These are phyloP conservation scores for Xylota sylvarum DNA, from an alignment of 2,888 invertebrate species.

Conservation along the genomic window DNA sequence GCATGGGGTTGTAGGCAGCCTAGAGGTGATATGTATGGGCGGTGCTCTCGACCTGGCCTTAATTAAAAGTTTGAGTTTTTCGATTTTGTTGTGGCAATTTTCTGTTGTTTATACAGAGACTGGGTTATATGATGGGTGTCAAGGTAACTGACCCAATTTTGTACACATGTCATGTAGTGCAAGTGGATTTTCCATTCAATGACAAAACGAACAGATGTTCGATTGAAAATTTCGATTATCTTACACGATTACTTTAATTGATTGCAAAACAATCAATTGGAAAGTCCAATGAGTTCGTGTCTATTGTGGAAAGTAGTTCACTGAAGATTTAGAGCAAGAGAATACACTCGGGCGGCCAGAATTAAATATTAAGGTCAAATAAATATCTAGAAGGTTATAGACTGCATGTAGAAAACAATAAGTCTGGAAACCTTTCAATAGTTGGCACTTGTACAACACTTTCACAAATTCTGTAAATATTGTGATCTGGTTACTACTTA, in stretches of 20 bases:
- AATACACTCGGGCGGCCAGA: too few relatives aligned
- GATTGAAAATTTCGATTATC: background rate
- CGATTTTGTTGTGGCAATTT: background rate
- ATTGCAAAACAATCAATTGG: background rate
- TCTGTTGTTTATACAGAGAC: background rate
- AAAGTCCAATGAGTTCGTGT: background rate
- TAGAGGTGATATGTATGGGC: background rate
- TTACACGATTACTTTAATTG: background rate
- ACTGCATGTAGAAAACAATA: too few relatives aligned
- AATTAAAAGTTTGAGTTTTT: conserved; percentile 10
- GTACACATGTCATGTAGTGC: background rate
- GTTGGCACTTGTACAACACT: too few relatives aligned
- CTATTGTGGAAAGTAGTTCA: too few relatives aligned
- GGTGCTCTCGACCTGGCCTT: background rate
- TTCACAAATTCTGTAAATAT: too few relatives aligned
- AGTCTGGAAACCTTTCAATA: too few relatives aligned
- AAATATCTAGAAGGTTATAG: too few relatives aligned
- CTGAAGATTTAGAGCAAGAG: too few relatives aligned
- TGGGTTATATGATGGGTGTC: conserved; percentile 6
- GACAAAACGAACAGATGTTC: conserved; percentile 22
- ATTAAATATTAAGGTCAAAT: too few relatives aligned
- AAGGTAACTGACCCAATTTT: conserved; percentile 35
- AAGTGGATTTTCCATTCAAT: conserved; percentile 2
- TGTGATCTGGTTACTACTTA: too few relatives aligned
- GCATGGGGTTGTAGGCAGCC: background rate